Base-by-base conservation (phyloP, 2,797 vertebrate species). In the Helostoma temminkii region DNA sequence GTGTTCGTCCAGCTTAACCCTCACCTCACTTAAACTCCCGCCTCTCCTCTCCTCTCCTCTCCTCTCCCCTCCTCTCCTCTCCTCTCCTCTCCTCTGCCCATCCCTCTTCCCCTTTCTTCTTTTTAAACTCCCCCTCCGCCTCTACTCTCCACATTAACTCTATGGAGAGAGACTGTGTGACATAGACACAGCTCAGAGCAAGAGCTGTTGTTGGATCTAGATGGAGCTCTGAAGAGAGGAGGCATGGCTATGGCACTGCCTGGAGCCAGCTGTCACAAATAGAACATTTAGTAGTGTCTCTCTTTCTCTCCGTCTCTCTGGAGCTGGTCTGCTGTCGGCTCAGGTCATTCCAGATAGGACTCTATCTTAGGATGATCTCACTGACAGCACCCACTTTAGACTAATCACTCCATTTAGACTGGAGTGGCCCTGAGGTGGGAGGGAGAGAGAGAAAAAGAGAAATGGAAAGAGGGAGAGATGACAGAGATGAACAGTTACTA, bases 391-490 rank as follows among this genome's bases (percentile, higher is more conserved):
- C 91, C 91, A 92, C 90, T 92, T 92, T 93, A 92, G 89, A 89
- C 91, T 93, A 91, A 91, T 93, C 91, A 91, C 89, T 92, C 88
- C 89, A 89, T 93, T 92, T 93, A 92, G 86, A 91, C 88, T 90
- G 90, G 89, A 92, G 89, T 90, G 90, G 89, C 88, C 91, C 90
- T 83, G 85, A 85, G 89, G 90, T 86, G 84, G 83, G 88, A 84
- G 83, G 73, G 72, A 67, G 76, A 56, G 67, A 64, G 61, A 56
- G 60, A 71, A 46, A 74, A 70, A 72, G 59, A 78, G 78, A 72
- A 74, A 68, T 61, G 6, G 30, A 55, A 16, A 74, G 62, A 71
- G 75, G 54, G 74, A 82, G 82, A 87, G 81, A 91, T 85, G 84
- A 90, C 87, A 88, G 63, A 89, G 87, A 85, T 86, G 87, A 90